Conservation (phyloP, 2,797 vertebrate species). For the Spatula clypeata region DNA sequence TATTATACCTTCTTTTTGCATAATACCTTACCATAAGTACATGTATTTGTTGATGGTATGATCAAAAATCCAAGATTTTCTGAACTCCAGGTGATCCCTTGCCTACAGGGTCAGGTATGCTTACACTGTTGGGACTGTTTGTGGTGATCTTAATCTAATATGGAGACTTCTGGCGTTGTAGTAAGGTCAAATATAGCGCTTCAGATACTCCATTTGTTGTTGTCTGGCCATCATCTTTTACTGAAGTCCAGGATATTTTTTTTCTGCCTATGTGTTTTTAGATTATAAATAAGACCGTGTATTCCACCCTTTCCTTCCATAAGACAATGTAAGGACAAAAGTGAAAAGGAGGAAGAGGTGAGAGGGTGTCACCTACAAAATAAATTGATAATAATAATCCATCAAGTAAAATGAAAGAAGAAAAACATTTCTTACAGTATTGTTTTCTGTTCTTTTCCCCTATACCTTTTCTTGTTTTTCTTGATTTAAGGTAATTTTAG, state of each 20-base stretch:
- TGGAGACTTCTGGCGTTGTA: neutral
- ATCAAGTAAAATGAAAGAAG: neutral
- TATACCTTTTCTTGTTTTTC: neutral
- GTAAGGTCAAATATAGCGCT: neutral
- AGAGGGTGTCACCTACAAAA: neutral
- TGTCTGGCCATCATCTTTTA: neutral
- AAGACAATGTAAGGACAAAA: neutral
- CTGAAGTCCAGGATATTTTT: neutral
- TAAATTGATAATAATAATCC: neutral
- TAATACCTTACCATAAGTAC: accelerated
- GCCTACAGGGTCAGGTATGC: neutral
- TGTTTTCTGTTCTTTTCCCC: neutral
- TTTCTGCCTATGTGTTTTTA: neutral
- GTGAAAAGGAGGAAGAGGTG: neutral
- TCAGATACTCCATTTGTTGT: neutral
- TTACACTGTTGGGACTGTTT: neutral
- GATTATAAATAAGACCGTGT: neutral
- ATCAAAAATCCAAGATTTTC: neutral
- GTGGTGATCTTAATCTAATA: neutral
- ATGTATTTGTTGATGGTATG: neutral
- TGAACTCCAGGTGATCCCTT: neutral
- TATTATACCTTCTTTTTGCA: neutral
- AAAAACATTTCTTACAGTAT: neutral
- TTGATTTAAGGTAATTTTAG: neutral
- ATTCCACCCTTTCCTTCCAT: neutral